phyloP scores from a whole-genome alignment of 2,888 invertebrate genomes.

The Dusona sp. region DNA sequence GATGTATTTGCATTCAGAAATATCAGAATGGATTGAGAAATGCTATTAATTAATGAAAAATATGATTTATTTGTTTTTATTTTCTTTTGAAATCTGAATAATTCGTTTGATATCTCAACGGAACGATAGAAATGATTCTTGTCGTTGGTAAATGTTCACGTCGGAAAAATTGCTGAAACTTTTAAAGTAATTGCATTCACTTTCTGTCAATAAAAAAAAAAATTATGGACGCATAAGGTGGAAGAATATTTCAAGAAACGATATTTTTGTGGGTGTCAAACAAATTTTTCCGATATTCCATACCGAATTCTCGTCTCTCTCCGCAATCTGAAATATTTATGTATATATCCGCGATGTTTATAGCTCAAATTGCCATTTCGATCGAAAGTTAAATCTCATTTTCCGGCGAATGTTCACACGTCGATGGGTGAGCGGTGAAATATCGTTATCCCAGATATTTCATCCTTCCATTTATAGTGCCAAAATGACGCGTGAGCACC shows the following conservation, averaged over 20 bases:
- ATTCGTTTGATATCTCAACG: not conserved
- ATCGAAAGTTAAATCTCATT: conserved; percentile 50
- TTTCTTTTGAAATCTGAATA: too few species aligned
- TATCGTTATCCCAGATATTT: conserved; percentile 21
- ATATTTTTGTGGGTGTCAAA: not conserved
- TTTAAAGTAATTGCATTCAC: not conserved
- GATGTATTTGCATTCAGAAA: not conserved
- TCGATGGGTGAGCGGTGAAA: conserved; percentile 15
- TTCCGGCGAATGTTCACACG: conserved; percentile 22
- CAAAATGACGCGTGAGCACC: not conserved
- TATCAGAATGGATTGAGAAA: not conserved
- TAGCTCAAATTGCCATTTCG: conserved; percentile 14
- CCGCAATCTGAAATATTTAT: not conserved
- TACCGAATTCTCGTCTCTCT: not conserved
- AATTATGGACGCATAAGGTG: not conserved
- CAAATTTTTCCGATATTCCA: not conserved
- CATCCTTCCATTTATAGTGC: conserved; percentile 5
- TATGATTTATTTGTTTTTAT: not conserved
- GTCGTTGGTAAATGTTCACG: not conserved
- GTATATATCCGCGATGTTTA: not conserved
- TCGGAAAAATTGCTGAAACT: not conserved
- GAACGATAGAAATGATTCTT: not conserved
- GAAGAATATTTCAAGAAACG: not conserved
- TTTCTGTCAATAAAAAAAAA: not conserved
- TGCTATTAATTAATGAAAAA: not conserved